Base-by-base conservation (phyloP, 2,113 vertebrate genomes). In the Ceratotherium simum region DNA sequence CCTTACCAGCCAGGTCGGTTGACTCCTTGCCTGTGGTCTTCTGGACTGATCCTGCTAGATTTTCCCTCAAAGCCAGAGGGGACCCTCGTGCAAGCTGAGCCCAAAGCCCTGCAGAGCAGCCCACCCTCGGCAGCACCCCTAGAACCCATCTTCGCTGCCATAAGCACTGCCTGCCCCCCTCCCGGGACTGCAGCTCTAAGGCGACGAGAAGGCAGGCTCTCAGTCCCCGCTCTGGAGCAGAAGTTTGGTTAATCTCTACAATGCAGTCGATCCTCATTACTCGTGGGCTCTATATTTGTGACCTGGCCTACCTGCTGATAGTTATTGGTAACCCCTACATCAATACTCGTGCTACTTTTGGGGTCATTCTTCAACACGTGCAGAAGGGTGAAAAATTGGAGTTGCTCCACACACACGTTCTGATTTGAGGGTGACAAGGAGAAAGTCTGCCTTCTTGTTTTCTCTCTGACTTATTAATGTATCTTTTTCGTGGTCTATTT, bases 201-300 rank as follows among this genome's bases (percentile, higher is more conserved):
- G 14, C 16, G n/a, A 39, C 17, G 25, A 27, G 23, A 18, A 33
- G 62, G 46, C 33, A 11, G 8, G 62, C n/a, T 20, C 58, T 39
- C 64, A 21, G 67, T 18, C 14, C 33, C 51, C 51, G 25, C 64
- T 6, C 3, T 1, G 17, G 20, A 25, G 54, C 42, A 33, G 18
- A 4, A 36, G 58, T 16, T 2, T n/a, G 17, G 33, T 39, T 62
- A 13, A 39, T 20, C 36, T 76, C 51, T 14, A 4, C 4, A 18
- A 48, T 2, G 4, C 33, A 3, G 17, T 11, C 1, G 0, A 3
- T 21, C 27, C 42, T 42, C 29, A 1, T n/a, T 20, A 1, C 31
- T 62, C 1, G 1, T 1, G 1, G 64, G 8, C 36, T 58, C 56
- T 1, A 0, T 17, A 11, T 39, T 17, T 80, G 39, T 11, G 11